Base-by-base conservation (phyloP, 2,797 vertebrate species). In the Sebastes diploproa region DNA sequence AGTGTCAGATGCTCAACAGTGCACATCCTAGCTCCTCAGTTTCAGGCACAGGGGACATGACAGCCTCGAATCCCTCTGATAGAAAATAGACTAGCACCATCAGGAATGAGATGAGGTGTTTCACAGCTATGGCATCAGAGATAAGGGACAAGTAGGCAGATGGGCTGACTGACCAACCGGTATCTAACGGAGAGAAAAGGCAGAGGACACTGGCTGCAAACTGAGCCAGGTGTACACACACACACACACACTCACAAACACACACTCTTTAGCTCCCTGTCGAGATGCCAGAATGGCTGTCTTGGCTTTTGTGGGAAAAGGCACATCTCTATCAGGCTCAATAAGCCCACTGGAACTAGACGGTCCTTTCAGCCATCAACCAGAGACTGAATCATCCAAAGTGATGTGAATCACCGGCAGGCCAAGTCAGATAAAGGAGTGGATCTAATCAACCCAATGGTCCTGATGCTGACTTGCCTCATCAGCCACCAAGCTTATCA, bases 321-420 rank as follows among this genome's bases (percentile, higher is more conserved):
- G 67, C 64, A 77, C 75, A 89, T 91, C 86, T 86, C 72, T 78
- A 83, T 88, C 75, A 78, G 80, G 66, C 79, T 88, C 78, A 87
- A 80, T 81, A 85, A 79, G 60, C 73, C 63, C 56, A 60, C 42
- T 56, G 74, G 78, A 91, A 78, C 76, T 72, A 85, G 77, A 91
- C 23, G 32, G 32, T 67, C 72, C 88, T 85, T 86, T 85, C 73
- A 85, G 84, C 77, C 67, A 86, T 80, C 75, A 82, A 77, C 80
- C 68, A 70, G 58, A 69, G 78, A 86, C 84, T 90, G 92, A 93
- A 90, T 91, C 90, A 86, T 88, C 82, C 68, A 68, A 81, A 88
- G 85, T 81, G 83, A 86, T 76, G 89, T 88, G 91, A 92, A 86
- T 91, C 87, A 91, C 56, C 2, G n/a, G 59, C 65, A 66, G 73